phyloP scores from a whole-genome alignment of 2,888 invertebrate species.

The Norana najaformis region DNA sequence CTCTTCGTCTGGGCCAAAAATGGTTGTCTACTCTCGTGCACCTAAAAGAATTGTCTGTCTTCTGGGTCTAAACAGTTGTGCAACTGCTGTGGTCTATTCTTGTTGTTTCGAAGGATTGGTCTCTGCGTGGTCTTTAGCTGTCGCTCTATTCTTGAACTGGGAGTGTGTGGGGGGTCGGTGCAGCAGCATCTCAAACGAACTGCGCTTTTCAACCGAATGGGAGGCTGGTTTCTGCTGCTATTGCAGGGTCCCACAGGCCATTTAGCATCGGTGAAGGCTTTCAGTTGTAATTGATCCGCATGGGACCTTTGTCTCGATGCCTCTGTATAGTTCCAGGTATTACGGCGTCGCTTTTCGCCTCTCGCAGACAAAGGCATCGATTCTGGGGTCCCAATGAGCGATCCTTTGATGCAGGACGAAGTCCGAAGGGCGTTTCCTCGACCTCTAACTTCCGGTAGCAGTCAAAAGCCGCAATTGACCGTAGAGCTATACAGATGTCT shows the following conservation, averaged over 20 bases:
- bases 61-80: neutral
- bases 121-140: neutral
- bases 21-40: neutral
- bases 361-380: neutral
- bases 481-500: neutral
- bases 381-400: neutral
- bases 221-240: neutral
- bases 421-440: constrained; percentile 6
- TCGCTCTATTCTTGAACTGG: neutral
- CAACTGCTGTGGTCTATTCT: neutral
- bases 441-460: neutral
- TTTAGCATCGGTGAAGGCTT: neutral
- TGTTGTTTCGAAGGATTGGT: neutral
- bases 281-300: neutral
- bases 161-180: neutral
- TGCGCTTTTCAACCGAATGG: neutral
- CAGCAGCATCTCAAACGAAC: neutral
- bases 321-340: neutral
- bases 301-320: neutral
- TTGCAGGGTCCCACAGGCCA: neutral
- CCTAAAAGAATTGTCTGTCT: neutral
- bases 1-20: too few relatives aligned
- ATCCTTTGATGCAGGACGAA: neutral
- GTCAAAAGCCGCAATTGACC: constrained; percentile 6
- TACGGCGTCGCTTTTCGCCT: neutral